Conservation (phyloP, 2,888 invertebrate species). For the Drosophila colorata region DNA sequence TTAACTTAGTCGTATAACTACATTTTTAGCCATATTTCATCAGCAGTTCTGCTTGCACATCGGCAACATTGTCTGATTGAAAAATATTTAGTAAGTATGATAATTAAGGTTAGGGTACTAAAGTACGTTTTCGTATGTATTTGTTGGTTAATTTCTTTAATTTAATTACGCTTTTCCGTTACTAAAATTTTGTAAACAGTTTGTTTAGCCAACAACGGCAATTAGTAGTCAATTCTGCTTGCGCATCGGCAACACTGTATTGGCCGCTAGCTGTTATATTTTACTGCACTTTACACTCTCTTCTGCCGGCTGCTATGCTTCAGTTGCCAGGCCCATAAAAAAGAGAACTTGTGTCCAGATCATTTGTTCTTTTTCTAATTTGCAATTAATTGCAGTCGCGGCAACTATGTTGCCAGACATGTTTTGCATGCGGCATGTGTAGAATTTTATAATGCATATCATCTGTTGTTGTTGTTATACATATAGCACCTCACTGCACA, state of each 20-base stretch:
- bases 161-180: neutral
- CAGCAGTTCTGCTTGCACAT: neutral
- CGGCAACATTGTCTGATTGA: neutral
- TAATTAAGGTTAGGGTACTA: neutral
- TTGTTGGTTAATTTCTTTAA: neutral
- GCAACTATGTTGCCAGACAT: conserved; percentile 34
- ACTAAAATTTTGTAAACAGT: neutral
- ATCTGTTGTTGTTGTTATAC: conserved; percentile 17
- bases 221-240: conserved; percentile 2
- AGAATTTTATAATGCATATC: conserved; percentile 33
- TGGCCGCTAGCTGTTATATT: conserved; percentile 15
- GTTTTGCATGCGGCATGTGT: conserved; percentile 27
- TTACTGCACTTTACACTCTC: conserved; percentile 15
- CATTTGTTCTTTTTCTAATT: conserved; percentile 33
- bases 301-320: conserved; percentile 8
- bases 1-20: no score
- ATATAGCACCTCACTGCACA: neutral
- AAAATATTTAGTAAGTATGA: neutral
- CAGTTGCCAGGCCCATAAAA: neutral
- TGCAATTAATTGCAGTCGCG: conserved; percentile 31
- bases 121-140: no score
- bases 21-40: no score
- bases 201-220: neutral
- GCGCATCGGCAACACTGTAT: conserved; percentile 23
- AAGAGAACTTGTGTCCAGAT: conserved; percentile 24